Evolutionary conservation across 2,797 vertebrate genomes (phyloP).

Genomic region (Lithobates sylvaticus): DNA sequence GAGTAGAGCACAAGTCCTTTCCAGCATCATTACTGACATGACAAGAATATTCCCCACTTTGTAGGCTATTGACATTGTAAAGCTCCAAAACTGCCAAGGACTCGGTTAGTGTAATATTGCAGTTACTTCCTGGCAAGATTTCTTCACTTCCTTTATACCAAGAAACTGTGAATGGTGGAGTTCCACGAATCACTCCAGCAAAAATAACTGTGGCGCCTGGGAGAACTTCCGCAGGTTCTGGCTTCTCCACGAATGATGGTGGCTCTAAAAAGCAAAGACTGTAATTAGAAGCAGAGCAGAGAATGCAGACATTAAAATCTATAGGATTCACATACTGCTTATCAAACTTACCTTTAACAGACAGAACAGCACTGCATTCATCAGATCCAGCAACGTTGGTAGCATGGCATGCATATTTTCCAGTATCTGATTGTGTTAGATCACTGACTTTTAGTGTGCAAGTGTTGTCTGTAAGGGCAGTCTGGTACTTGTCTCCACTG

Average conservation of each 20-base stretch:
- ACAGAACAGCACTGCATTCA: slow-evolving; percentile 90
- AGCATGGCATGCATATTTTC: slow-evolving; percentile 92
- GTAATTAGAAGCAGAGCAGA: background rate
- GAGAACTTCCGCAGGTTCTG: slow-evolving; percentile 88
- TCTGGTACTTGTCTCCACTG: slow-evolving; percentile 85
- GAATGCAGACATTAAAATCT: slow-evolving; percentile 25
- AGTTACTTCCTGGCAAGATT: slow-evolving; percentile 84
- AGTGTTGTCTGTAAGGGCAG: slow-evolving; percentile 87
- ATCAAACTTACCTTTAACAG: slow-evolving; percentile 92
- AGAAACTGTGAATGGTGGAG: slow-evolving; percentile 86
- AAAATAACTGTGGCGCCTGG: slow-evolving; percentile 88
- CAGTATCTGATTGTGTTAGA: slow-evolving; percentile 86
- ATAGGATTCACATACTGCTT: background rate
- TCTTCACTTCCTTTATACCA: slow-evolving; percentile 96
- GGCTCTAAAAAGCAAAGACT: slow-evolving; percentile 81
- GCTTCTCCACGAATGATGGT: slow-evolving; percentile 88
- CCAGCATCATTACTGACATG: slow-evolving; percentile 93
- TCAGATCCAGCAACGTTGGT: slow-evolving; percentile 90
- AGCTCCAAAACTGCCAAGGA: slow-evolving; percentile 87
- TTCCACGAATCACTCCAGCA: slow-evolving; percentile 86
- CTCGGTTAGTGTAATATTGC: slow-evolving; percentile 88
- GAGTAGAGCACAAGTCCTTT: slow-evolving; percentile 86
- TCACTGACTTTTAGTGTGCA: slow-evolving; percentile 82
- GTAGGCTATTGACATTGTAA: slow-evolving; percentile 84
- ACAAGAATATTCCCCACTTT: slow-evolving; percentile 92